Base-by-base conservation (phyloP, 2,113 vertebrate species). In the Lichenostomus cassidix region DNA sequence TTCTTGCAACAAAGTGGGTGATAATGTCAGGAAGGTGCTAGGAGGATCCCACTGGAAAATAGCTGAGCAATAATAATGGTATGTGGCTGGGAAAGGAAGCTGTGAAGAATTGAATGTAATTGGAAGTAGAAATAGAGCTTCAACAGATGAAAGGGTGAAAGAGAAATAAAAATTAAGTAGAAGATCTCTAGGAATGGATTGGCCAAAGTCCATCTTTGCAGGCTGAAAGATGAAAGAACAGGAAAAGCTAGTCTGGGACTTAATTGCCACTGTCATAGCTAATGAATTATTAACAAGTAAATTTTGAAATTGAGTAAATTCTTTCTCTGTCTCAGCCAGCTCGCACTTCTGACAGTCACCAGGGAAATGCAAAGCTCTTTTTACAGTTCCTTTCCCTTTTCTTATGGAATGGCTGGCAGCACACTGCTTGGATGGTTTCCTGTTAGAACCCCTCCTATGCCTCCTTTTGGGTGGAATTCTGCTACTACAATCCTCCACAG, bases 271-370 rank as follows among this genome's bases (percentile, higher is more conserved):
- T 93, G 68, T 93, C 90, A 96, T n/a, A 94, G 39, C 60, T 92
- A 90, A 71, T 93, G 64, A 95, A 96, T 96, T 83, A 93, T 96
- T 95, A 94, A 97, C 12, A 89, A 86, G 68, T 88, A 96, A 96
- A 96, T 93, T 80, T 95, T 70, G 63, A 89, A 96, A 81, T 35
- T 63, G 68, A 53, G 85, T 94, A 95, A 93, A 96, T 94, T 56
- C 92, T 89, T 83, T 35, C 64, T 73, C 47, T 81, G 16, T 64
- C 68, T 94, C 37, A 78, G 15, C 11, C 39, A 83, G 44, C 25
- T 93, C 2, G 1, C 31, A 24, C 14, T 95, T 83, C 42, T 89
- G 73, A 74, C 49, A 65, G 39, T 68, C 42, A 78, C 52, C 11
- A 74, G 11, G 58, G 56, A 88, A 93, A 90, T 29, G 28, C 15